Evolutionary conservation across 2,888 invertebrate species (phyloP).

Genomic region (Melolontha melolontha): DNA sequence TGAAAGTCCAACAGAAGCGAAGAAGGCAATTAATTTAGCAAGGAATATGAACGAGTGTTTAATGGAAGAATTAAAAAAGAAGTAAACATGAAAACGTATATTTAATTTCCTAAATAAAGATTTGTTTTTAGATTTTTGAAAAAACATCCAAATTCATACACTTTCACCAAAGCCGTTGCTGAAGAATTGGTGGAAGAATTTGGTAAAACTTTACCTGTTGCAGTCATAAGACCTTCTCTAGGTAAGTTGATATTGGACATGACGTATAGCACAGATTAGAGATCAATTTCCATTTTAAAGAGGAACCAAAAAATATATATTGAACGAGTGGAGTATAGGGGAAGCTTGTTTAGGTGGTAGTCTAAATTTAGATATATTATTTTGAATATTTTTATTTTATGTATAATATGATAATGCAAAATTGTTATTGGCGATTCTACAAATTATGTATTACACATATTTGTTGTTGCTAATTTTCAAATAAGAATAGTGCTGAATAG

Average conservation of each 20-base stretch:
- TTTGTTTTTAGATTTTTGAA: conserved; percentile 71
- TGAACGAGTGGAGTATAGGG: too few species aligned
- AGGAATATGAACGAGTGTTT: conserved; percentile 68
- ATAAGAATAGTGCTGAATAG: too few species aligned
- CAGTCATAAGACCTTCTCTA: conserved; percentile 87
- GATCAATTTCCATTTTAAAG: background rate
- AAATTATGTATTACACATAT: too few species aligned
- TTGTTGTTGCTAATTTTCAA: too few species aligned
- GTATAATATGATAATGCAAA: too few species aligned
- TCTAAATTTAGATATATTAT: too few species aligned
- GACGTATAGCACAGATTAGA: background rate
- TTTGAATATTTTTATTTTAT: too few species aligned
- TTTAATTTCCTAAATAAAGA: background rate
- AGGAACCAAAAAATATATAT: too few species aligned
- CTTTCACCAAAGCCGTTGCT: conserved; percentile 90
- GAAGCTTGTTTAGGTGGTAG: too few species aligned
- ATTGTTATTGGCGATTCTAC: too few species aligned
- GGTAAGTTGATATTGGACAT: conserved; percentile 65
- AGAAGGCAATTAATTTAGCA: conserved; percentile 67
- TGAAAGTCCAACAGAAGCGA: conserved; percentile 67
- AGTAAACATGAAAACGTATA: conserved; percentile 65
- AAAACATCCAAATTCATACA: conserved; percentile 89
- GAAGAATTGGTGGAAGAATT: conserved; percentile 80
- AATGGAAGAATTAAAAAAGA: conserved; percentile 69
- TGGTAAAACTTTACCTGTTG: conserved; percentile 80